These are phyloP conservation scores for Cyrtonyx montezumae DNA, from an alignment of 2,113 vertebrate genomes.

Conservation along the genomic window DNA sequence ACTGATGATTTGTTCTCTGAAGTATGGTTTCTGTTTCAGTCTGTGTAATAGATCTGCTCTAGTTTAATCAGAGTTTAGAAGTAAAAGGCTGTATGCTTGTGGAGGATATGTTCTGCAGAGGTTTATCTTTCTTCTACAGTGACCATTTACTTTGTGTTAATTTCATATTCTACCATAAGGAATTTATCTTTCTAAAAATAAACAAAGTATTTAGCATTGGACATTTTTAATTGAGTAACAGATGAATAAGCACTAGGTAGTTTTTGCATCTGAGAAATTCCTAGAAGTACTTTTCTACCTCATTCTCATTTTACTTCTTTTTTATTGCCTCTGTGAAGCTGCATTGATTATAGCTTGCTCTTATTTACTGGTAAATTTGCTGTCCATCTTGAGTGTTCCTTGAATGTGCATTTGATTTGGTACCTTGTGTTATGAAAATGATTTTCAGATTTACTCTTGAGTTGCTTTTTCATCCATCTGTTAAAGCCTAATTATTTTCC, in stretches of 20 bases:
- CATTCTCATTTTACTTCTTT: background rate
- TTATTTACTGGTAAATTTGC: background rate
- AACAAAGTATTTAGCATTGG: background rate
- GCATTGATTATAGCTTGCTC: background rate
- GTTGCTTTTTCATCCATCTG: background rate
- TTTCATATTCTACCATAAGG: background rate
- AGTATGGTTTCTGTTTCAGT: background rate
- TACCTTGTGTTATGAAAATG: background rate
- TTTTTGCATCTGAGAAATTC: background rate
- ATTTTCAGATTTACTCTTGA: background rate
- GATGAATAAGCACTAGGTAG: background rate
- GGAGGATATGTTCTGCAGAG: background rate
- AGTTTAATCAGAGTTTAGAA: background rate
- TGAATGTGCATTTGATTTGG: background rate
- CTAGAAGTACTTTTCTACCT: background rate
- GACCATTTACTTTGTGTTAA: background rate
- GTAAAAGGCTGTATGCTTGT: background rate
- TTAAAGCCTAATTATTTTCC: background rate
- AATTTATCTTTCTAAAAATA: background rate
- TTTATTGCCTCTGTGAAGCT: background rate
- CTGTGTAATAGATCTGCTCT: background rate
- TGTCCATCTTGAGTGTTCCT: background rate
- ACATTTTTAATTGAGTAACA: background rate
- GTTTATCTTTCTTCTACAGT: background rate
- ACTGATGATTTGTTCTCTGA: background rate